Base-by-base conservation (phyloP, 2,797 vertebrate species). In the Spinibarbus caldwelli region DNA sequence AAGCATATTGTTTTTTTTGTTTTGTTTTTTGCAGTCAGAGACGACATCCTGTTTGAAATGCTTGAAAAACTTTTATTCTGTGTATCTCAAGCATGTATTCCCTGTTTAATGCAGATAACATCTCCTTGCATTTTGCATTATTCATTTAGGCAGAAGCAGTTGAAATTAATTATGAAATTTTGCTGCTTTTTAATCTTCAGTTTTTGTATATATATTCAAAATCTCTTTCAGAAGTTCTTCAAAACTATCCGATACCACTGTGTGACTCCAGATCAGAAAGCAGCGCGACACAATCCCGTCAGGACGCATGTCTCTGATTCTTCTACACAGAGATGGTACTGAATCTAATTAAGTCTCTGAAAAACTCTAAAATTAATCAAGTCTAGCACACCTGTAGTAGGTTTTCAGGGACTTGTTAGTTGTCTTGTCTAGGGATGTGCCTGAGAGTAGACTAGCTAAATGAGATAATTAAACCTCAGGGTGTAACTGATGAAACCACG, bases 101-200 rank as follows among this genome's bases (percentile, higher is more conserved):
- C 72, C 23, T 47, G 49, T 57, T 86, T 75, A 83, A 83, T 77
- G 34, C 41, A 43, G 45, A 86, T 47, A 85, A 15, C 14, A 36
- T 43, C 59, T 68, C 70, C 15, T 76, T 71, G 17, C 26, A 83
- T 80, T 77, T 85, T 78, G 49, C 64, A 72, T 54, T 87, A 38
- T 38, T 73, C 4, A 31, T 43, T 62, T 41, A 77, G 12, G 17
- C 57, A 34, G 70, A 75, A 77, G 23, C 43, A 76, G 59, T 68
- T 47, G 49, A 26, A 71, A 34, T 80, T 72, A 78, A 82, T 77
- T 9, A 10, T 34, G 0, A 21, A 21, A 47, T 26, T 10, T 23
- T 71, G 11, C 10, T 45, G 4, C 52, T 47, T 8, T 17, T 64
- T 72, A 59, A 59, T 45, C 0, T 67, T 52, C 11, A 8, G 4